Base-by-base conservation (phyloP, 2,888 invertebrate species). In the Pseudococcus longispinus region DNA sequence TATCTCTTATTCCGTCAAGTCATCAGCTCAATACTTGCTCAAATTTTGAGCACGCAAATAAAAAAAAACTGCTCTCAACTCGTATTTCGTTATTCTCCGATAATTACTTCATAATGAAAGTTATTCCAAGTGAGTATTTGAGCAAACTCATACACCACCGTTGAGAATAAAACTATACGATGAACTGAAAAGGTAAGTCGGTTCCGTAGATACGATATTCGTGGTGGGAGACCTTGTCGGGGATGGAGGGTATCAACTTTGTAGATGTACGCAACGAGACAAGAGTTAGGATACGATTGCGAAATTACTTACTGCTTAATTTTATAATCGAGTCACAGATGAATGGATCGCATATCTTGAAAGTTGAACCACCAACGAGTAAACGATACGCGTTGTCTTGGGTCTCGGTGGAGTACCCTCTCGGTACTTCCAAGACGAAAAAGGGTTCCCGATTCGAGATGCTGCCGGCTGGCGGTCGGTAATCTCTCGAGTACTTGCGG, bases 251-350 rank as follows among this genome's bases (percentile, higher is more conserved):
- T n/a, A n/a, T n/a, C n/a, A 60, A 60, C 23, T 60, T 60, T 60
- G 37, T 20, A 60, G 60, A 23, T 60, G 23, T 60, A 4, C 9
- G 60, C 13, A 11, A 23, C 23, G 20, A 60, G 20, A 60, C 60
- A n/a, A 51, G 20, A 60, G 23, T 60, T 60, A 23, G 11, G 23
- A 2, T 23, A 9, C 60, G 20, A 20, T 29, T 70, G 70, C 29
- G 6, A 26, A 70, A 26, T 26, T 70, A 70, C 70, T 26, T 70
- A 70, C 70, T 23, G 32, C 74, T n/a, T 80, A 80, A 80, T 80
- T 80, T 80, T 29, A 80, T 80, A 80, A 80, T 80, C 77, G 77
- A 37, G 42, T 80, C 77, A 80, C 77, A 80, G 42, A 80, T 80
- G 77, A 80, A 80, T 11, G 77, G 42, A 80, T 42, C 77, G 42